These are phyloP conservation scores for Galleria mellonella DNA, from an alignment of 1,140 invertebrate genomes.

Conservation along the genomic window DNA sequence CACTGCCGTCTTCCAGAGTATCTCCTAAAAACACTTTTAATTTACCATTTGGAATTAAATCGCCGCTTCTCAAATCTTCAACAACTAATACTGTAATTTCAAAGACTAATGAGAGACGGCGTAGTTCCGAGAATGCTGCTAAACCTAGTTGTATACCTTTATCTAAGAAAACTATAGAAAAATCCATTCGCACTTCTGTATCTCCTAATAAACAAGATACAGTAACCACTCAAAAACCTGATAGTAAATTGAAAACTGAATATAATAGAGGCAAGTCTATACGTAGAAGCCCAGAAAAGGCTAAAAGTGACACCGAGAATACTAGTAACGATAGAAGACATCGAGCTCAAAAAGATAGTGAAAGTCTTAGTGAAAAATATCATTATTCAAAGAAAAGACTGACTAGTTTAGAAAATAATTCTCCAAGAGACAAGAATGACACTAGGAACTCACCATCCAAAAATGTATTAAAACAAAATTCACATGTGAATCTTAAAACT, in stretches of 20 bases:
- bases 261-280: conserved; percentile 30
- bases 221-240: conserved; percentile 27
- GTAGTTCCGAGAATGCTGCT: conserved; percentile 38
- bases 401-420: conserved; percentile 71
- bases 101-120: conserved; percentile 46
- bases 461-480: conserved; percentile 47
- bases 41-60: conserved; percentile 51
- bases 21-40: conserved; percentile 53
- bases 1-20: conserved; percentile 62
- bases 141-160: conserved; percentile 64
- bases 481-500: conserved; percentile 24
- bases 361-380: conserved; percentile 68
- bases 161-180: conserved; percentile 52
- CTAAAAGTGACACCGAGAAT: conserved; percentile 55
- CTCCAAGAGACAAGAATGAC: conserved; percentile 50
- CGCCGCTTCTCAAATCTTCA: conserved; percentile 34
- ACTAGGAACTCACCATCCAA: conserved; percentile 46
- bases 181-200: conserved; percentile 33
- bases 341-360: conserved; percentile 66
- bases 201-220: conserved; percentile 53
- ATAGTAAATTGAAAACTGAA: conserved; percentile 47
- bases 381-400: conserved; percentile 72
- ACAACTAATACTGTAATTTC: conserved; percentile 20
- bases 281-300: conserved; percentile 55
- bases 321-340: conserved; percentile 55